phyloP scores from a whole-genome alignment of 2,888 invertebrate genomes.

The Ophonus ardosiacus region DNA sequence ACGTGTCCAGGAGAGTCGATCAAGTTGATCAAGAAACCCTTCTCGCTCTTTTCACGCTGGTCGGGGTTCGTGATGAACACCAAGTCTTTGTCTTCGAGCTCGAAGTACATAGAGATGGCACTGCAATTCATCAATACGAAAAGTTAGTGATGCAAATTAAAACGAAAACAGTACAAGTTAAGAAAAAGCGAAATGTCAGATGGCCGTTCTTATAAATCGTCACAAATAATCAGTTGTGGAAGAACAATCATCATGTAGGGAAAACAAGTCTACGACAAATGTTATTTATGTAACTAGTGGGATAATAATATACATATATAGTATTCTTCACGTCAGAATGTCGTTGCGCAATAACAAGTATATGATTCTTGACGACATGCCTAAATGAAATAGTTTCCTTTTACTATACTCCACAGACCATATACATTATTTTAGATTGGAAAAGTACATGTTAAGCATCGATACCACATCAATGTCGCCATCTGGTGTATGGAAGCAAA shows the following conservation, averaged over 20 bases:
- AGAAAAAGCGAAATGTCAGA: slow-evolving; percentile 73
- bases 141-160: not conserved
- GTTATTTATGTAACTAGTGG: too few relatives aligned
- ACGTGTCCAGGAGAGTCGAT: slow-evolving; percentile 99
- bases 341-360: too few relatives aligned
- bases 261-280: not conserved
- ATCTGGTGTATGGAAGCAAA: too few relatives aligned
- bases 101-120: slow-evolving; percentile 99
- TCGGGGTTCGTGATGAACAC: slow-evolving; percentile 94
- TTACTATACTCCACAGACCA: too few relatives aligned
- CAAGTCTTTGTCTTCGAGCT: slow-evolving; percentile 95
- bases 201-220: slow-evolving; percentile 79
- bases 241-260: slow-evolving; percentile 78
- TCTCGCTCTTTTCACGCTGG: slow-evolving; percentile 92
- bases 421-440: too few relatives aligned
- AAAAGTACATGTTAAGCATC: too few relatives aligned
- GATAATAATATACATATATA: too few relatives aligned
- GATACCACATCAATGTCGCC: too few relatives aligned
- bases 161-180: not conserved
- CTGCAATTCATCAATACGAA: slow-evolving; percentile 76
- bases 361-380: too few relatives aligned
- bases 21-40: slow-evolving; percentile 99
- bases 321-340: too few relatives aligned
- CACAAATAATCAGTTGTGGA: slow-evolving; percentile 75
- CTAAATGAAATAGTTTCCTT: too few relatives aligned